Conservation (phyloP, 1,140 invertebrate genomes). For the Diachasmimorpha longicaudata region DNA sequence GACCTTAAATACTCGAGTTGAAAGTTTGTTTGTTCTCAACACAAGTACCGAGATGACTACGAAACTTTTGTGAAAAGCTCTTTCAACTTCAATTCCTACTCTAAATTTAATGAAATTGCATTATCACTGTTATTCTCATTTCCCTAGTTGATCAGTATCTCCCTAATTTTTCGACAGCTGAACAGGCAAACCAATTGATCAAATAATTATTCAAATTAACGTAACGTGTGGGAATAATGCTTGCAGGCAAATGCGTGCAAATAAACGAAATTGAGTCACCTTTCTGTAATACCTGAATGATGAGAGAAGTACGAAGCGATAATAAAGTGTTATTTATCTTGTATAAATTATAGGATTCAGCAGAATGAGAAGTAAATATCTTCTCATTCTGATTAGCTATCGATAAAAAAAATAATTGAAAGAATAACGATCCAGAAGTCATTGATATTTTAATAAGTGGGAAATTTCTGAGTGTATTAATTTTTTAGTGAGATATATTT, state of each 20-base stretch:
- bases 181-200: not conserved
- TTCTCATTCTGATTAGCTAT: not conserved
- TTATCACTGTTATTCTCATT: not conserved
- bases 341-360: not conserved
- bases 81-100: not conserved
- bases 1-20: not conserved
- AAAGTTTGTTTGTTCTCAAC: not conserved
- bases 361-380: not conserved
- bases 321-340: slow-evolving; percentile 50
- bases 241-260: slow-evolving; percentile 53
- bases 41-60: not conserved
- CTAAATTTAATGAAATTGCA: not conserved
- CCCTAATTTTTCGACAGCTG: not conserved
- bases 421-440: not conserved
- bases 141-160: not conserved
- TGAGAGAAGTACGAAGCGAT: slow-evolving; percentile 48
- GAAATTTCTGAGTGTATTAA: too few species aligned
- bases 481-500: too few species aligned
- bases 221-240: slow-evolving; percentile 29
- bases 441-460: not conserved
- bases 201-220: not conserved
- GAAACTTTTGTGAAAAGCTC: not conserved
- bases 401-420: not conserved
- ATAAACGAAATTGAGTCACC: slow-evolving; percentile 56
- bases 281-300: slow-evolving; percentile 56